phyloP scores from a whole-genome alignment of 35 echinoderm and acorn worm species.

The Chiridota heheva region DNA sequence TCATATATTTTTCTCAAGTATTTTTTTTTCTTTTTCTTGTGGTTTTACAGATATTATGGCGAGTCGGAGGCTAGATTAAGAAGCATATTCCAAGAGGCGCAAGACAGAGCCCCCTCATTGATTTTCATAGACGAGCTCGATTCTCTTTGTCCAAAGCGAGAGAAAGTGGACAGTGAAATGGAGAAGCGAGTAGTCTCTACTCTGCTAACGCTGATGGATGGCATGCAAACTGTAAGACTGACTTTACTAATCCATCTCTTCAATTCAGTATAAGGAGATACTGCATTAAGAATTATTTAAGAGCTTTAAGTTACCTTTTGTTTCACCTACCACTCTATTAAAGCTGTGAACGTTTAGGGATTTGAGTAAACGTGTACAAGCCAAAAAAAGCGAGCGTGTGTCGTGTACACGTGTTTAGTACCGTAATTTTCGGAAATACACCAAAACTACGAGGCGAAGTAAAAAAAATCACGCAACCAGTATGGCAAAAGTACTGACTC shows the following conservation, averaged over 20 bases:
- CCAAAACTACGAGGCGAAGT: too few relatives aligned
- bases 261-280: too few relatives aligned
- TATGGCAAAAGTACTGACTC: too few relatives aligned
- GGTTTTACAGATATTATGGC: constrained; percentile 96
- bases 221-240: constrained; percentile 48
- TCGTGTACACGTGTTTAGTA: too few relatives aligned
- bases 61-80: constrained; percentile 87
- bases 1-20: background rate
- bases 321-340: background rate
- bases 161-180: constrained; percentile 77
- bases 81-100: constrained; percentile 75
- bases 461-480: too few relatives aligned
- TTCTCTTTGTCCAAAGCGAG: constrained; percentile 80
- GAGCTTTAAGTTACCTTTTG: background rate
- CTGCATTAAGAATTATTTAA: background rate
- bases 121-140: constrained; percentile 97
- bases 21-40: background rate
- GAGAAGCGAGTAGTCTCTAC: constrained; percentile 93
- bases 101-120: constrained; percentile 60
- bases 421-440: too few relatives aligned
- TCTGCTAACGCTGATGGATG: constrained; percentile 87
- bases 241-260: background rate
- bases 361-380: too few relatives aligned
- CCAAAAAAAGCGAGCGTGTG: too few relatives aligned
- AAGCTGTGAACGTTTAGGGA: too few relatives aligned